phyloP scores from a whole-genome alignment of 2,113 vertebrate genomes.

The Microtus ochrogaster region DNA sequence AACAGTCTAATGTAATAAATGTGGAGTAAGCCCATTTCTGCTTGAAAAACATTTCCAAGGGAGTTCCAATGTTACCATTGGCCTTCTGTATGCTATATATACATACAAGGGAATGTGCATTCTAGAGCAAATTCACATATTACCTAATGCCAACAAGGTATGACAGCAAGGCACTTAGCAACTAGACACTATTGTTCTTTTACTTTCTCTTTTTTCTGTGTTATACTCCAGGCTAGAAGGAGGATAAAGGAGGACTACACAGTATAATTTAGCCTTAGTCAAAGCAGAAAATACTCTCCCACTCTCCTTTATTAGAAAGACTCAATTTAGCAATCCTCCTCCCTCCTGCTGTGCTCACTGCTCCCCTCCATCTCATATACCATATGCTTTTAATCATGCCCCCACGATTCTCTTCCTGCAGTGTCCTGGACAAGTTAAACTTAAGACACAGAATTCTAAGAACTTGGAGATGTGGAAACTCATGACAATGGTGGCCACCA shows the following conservation, averaged over 20 bases:
- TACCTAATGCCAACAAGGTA: not conserved
- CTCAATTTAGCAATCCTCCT: slow-evolving; percentile 76
- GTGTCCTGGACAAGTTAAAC: slow-evolving; percentile 73
- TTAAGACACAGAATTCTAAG: slow-evolving; percentile 75
- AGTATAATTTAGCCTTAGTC: slow-evolving; percentile 48
- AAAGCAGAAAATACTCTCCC: slow-evolving; percentile 71
- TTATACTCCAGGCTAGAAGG: not conserved
- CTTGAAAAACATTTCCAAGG: not conserved
- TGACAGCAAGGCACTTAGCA: not conserved
- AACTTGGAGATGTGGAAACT: slow-evolving; percentile 73
- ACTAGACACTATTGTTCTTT: not conserved
- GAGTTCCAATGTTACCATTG: not conserved
- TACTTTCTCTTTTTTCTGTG: not conserved
- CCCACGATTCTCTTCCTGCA: slow-evolving; percentile 73
- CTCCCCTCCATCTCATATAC: slow-evolving; percentile 67
- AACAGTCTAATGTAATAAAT: not conserved
- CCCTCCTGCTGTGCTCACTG: slow-evolving; percentile 68
- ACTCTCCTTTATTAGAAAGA: slow-evolving; percentile 79
- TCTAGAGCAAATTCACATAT: not conserved
- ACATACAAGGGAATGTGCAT: not conserved
- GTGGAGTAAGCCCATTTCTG: not conserved
- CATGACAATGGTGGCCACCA: slow-evolving; percentile 67
- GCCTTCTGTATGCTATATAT: not conserved
- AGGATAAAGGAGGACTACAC: slow-evolving; percentile 25
- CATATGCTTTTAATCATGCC: slow-evolving; percentile 81